phyloP scores from a whole-genome alignment of 2,113 vertebrate genomes.

The Ranitomeya variabilis region DNA sequence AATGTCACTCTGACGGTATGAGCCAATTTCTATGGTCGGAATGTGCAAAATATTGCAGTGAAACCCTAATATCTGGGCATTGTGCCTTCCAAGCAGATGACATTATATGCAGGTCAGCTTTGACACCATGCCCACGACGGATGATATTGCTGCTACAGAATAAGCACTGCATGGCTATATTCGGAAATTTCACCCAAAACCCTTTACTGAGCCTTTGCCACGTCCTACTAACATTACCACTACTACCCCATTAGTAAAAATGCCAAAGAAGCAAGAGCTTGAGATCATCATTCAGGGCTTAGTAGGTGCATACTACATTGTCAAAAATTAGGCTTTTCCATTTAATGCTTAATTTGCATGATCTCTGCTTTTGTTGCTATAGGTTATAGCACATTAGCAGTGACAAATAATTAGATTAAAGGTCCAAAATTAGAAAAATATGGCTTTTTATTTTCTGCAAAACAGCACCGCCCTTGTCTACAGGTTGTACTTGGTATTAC shows the following conservation, averaged over 20 bases:
- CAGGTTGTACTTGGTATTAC: too few species aligned
- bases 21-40: background rate
- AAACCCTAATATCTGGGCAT: background rate
- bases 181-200: background rate
- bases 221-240: background rate
- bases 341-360: background rate
- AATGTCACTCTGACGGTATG: background rate
- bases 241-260: background rate
- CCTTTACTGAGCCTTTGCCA: background rate
- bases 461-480: too few species aligned
- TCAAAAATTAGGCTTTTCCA: background rate
- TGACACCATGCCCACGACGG: slow-evolving; percentile 17
- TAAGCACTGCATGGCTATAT: slow-evolving; percentile 9
- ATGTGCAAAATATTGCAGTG: background rate
- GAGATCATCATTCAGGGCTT: background rate
- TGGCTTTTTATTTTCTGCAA: too few species aligned
- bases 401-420: background rate
- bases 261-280: background rate
- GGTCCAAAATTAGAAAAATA: too few species aligned
- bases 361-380: background rate
- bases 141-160: slow-evolving; percentile 12
- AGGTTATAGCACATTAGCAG: background rate
- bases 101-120: slow-evolving; percentile 17
- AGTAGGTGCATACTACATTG: background rate
- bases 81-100: slow-evolving; percentile 20